Conservation (phyloP, 2,888 invertebrate genomes). For the Cosmia trapezina region DNA sequence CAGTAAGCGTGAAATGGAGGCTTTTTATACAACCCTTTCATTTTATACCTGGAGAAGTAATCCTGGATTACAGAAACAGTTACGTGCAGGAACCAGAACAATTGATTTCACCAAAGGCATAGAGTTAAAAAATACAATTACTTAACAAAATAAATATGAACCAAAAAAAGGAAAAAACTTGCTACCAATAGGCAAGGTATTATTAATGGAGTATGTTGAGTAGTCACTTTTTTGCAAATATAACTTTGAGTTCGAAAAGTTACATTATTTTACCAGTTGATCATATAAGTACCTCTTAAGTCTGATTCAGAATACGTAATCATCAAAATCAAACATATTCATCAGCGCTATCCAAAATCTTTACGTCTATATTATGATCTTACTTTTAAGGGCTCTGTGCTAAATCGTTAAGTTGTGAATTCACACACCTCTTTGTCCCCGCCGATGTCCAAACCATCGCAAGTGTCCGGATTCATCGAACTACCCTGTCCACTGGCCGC, state of each 20-base stretch:
- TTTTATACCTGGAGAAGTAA: slow-evolving; percentile 70
- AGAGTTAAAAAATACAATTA: slow-evolving; percentile 4
- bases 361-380: slow-evolving; percentile 70
- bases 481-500: slow-evolving; percentile 77
- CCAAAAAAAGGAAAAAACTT: slow-evolving; percentile 1
- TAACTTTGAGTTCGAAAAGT: background rate
- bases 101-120: slow-evolving; percentile 13
- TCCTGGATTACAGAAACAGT: slow-evolving; percentile 72
- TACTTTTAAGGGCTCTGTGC: slow-evolving; percentile 61
- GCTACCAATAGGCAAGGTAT: background rate
- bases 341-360: slow-evolving; percentile 61
- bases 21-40: slow-evolving; percentile 80
- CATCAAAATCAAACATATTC: slow-evolving; percentile 12
- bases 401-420: slow-evolving; percentile 78
- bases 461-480: slow-evolving; percentile 80
- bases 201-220: background rate
- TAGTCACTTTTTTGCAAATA: background rate
- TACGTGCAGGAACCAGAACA: slow-evolving; percentile 66
- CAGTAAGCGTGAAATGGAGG: slow-evolving; percentile 74
- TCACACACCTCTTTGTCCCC: slow-evolving; percentile 85
- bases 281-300: background rate
- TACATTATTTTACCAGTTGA: background rate
- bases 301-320: background rate
- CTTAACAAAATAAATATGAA: background rate
- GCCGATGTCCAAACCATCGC: slow-evolving; percentile 69